Percentiles rank a stretch among this genome's conserved stretches.
phyloP scores from a whole-genome alignment of 2,113 vertebrate species.

The Antechinus flavipes region DNA sequence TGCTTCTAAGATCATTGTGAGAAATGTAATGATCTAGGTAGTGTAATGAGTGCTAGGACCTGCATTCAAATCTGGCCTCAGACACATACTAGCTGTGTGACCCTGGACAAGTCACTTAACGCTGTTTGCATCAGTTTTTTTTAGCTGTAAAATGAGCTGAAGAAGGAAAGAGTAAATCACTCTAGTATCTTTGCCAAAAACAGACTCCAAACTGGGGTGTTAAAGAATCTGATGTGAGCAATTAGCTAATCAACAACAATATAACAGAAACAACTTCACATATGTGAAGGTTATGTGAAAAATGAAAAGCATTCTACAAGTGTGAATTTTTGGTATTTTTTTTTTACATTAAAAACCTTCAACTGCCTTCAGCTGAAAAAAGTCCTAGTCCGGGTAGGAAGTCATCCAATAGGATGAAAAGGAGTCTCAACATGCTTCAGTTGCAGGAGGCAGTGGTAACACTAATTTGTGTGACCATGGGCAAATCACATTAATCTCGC shows the following conservation, averaged over 20 bases:
- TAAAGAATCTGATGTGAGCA: background rate
- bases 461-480: background rate
- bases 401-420: too few species aligned
- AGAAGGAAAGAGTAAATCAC: background rate
- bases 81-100: background rate
- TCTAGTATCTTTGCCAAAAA: background rate
- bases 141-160: background rate
- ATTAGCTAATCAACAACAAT: background rate
- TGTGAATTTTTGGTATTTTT: background rate
- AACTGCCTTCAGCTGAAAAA: background rate
- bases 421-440: too few species aligned
- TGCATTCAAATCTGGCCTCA: background rate
- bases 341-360: background rate
- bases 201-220: background rate
- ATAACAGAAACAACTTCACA: background rate
- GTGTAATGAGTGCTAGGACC: background rate
- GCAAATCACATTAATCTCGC: background rate
- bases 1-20: background rate
- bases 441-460: background rate
- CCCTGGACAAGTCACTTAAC: background rate
- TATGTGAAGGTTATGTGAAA: background rate
- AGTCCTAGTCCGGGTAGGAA: background rate
- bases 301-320: background rate
- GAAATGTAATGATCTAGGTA: background rate
- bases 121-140: background rate